These are phyloP conservation scores for Cynopterus sphinx DNA, from an alignment of 2,797 vertebrate species.

Conservation along the genomic window DNA sequence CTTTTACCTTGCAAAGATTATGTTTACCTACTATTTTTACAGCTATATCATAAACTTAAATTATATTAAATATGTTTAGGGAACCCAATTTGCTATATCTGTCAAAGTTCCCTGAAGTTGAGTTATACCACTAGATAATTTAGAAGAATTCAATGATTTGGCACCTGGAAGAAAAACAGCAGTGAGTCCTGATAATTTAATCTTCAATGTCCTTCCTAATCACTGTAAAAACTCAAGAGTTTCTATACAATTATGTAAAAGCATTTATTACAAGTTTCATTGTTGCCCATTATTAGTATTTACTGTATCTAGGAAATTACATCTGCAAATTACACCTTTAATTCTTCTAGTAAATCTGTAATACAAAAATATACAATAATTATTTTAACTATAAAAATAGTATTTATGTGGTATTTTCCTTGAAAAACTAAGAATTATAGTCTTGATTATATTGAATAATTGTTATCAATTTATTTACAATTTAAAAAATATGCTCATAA, in stretches of 20 bases:
- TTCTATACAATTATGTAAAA: slow-evolving; percentile 53
- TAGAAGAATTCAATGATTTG: slow-evolving; percentile 34
- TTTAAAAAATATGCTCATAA: neutral
- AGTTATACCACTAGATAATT: slow-evolving; percentile 6
- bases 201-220: slow-evolving; percentile 33
- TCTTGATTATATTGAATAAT: neutral
- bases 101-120: neutral
- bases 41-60: neutral
- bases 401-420: slow-evolving; percentile 9
- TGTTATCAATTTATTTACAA: neutral
- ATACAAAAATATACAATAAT: slow-evolving; percentile 43
- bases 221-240: slow-evolving; percentile 7
- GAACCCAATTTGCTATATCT: neutral
- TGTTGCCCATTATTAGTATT: slow-evolving; percentile 12
- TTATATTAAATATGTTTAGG: neutral
- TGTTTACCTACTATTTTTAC: neutral
- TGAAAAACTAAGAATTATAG: neutral
- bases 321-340: slow-evolving; percentile 29
- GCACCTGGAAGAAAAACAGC: slow-evolving; percentile 37
- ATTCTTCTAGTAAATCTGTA: neutral
- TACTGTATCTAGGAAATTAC: slow-evolving; percentile 8
- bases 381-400: neutral
- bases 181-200: slow-evolving; percentile 5
- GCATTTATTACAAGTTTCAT: neutral
- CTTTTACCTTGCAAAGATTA: neutral